Evolutionary conservation across 2,888 invertebrate genomes (phyloP).

Genomic region (Drosophila pseudotakahashii): DNA sequence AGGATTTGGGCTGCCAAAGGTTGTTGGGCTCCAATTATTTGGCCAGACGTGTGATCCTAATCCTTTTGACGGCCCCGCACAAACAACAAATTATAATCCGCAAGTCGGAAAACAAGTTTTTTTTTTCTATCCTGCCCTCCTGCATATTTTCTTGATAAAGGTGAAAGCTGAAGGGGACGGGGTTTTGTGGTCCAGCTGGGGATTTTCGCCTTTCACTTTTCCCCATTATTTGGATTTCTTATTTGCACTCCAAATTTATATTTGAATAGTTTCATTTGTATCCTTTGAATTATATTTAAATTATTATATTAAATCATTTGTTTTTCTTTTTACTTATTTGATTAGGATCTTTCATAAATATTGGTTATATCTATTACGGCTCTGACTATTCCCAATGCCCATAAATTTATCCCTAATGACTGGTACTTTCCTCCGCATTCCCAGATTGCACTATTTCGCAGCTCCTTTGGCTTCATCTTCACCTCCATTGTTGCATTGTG

Average conservation of each 20-base stretch:
- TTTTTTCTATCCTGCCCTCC: not conserved
- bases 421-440: not conserved
- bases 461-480: slow-evolving; percentile 6
- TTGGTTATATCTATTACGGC: slow-evolving; percentile 7
- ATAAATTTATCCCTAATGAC: slow-evolving; percentile 7
- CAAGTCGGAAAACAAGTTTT: slow-evolving; percentile 30
- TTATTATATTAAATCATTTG: too few species aligned
- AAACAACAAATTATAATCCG: slow-evolving; percentile 33
- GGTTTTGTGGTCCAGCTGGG: not conserved
- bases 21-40: slow-evolving; percentile 39
- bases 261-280: not conserved
- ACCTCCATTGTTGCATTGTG: slow-evolving; percentile 32
- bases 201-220: not conserved
- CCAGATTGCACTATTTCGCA: not conserved
- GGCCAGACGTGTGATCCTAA: slow-evolving; percentile 44
- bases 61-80: slow-evolving; percentile 32
- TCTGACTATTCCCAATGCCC: not conserved
- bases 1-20: slow-evolving; percentile 70
- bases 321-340: not conserved
- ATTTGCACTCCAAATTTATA: not conserved
- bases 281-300: not conserved
- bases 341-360: not conserved
- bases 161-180: not conserved
- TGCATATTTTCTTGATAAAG: slow-evolving; percentile 10
- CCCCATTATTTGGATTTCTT: not conserved